A percentile compares a stretch with the other conserved stretches of the same genome.
These are phyloP conservation scores for Trichomalopsis sarcophagae DNA, from an alignment of 1,140 invertebrate species.

Conservation along the genomic window DNA sequence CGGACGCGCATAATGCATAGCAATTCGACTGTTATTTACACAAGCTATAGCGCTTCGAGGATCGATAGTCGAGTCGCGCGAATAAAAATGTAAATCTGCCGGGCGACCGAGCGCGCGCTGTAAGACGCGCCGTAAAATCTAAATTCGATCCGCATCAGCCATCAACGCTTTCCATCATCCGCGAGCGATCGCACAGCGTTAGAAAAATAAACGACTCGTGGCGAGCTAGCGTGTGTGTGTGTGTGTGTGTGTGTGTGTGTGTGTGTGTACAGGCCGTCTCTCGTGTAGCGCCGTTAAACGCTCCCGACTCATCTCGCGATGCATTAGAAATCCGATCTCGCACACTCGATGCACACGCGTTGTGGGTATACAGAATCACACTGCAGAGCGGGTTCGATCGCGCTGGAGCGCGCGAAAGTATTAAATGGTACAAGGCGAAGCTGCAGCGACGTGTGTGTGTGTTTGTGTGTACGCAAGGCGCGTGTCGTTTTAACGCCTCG, in stretches of 20 bases:
- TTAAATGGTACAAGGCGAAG: constrained; percentile 27
- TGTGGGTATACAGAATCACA: not conserved
- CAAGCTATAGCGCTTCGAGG: too few relatives aligned
- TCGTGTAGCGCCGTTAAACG: too few relatives aligned
- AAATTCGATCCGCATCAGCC: not conserved
- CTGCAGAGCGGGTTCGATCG: not conserved
- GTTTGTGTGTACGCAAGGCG: not conserved
- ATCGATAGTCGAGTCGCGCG: too few relatives aligned
- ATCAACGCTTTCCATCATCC: too few relatives aligned
- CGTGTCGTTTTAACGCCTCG: constrained; percentile 38
- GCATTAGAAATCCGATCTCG: not conserved
- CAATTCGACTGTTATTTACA: not conserved
- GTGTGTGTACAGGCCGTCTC: not conserved
- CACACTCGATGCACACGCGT: too few relatives aligned
- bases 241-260: not conserved
- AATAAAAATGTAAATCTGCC: not conserved
- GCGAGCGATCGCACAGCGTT: too few relatives aligned
- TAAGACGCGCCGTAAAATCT: not conserved
- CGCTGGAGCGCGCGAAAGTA: constrained; percentile 5
- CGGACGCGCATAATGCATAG: not conserved
- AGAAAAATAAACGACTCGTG: not conserved
- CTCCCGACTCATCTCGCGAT: not conserved
- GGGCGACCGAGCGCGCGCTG: too few relatives aligned
- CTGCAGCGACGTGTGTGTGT: not conserved
- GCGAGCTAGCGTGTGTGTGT: too few relatives aligned